Evolutionary conservation across 1,140 invertebrate species (phyloP).

Genomic region (Lutraria rhynchaena): DNA sequence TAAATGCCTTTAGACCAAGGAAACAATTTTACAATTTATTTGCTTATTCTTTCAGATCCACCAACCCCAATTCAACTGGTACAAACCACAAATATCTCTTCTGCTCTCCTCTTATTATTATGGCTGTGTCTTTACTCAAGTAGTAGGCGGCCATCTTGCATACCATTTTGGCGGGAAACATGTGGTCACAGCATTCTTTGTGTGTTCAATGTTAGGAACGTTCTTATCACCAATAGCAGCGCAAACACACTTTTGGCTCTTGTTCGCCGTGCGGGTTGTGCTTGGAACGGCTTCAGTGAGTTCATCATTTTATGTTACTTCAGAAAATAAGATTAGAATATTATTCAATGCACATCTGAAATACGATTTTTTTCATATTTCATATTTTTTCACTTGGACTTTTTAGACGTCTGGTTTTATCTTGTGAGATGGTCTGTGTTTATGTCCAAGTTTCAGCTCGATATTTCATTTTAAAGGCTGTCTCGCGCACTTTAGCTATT

Average conservation of each 20-base stretch:
- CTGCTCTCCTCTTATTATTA: slow-evolving; percentile 33
- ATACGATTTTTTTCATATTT: no score
- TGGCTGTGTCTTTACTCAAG: neutral
- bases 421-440: no score
- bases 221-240: slow-evolving; percentile 3
- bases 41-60: neutral
- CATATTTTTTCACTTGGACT: no score
- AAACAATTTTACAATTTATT: no score
- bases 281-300: slow-evolving; percentile 20
- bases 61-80: slow-evolving; percentile 13
- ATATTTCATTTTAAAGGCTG: no score
- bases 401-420: no score
- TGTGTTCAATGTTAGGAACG: neutral
- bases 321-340: no score
- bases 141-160: neutral
- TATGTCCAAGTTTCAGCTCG: no score
- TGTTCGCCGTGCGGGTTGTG: slow-evolving; percentile 9
- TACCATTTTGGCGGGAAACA: slow-evolving; percentile 35
- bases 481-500: no score
- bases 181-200: neutral
- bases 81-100: neutral
- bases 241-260: neutral
- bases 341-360: no score
- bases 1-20: neutral
- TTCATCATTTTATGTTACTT: no score